Base-by-base conservation (phyloP, 2,888 invertebrate genomes). In the Trisateles emortualis region DNA sequence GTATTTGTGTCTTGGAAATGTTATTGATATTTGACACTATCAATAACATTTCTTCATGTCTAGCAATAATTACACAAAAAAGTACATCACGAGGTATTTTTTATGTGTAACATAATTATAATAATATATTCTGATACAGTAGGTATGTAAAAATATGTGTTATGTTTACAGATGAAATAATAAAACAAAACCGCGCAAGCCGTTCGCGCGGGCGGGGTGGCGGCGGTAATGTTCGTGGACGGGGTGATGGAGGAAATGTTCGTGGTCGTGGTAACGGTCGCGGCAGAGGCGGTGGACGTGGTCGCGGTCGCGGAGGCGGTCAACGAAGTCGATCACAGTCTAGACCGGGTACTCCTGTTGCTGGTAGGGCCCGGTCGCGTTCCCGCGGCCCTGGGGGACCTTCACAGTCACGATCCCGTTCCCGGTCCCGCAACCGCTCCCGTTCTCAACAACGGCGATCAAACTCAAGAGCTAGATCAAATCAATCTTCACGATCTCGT, bases 191-290 rank as follows among this genome's bases (percentile, higher is more conserved):
- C 63, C 86, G 91, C 42, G 80, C 74, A 0, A 88, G 84, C 60
- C 70, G 91, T 69, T 79, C 86, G 54, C 86, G 90, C 43, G 86
- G 87, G 14, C 76, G 88, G 69, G 85, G 88, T 35, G 82, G 84
- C 22, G 66, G 62, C 26, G 66, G 62, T 9, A 65, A 53, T 58
- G n/a, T 60, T 5, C 73, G 74, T 10, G 72, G 73, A 3, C 73
- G 76, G 22, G 64, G 64, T 1, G 60, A 64, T 45, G 74, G 73
- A 16, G 52, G 42, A 3, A 47, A 46, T 41, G 30, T 42, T n/a
- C 63, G 66, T 10, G 63, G 52, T 13, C 55, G 58, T 26, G 61
- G 64, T 1, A 64, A 67, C 38, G 76, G 73, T 3, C 52, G 66
- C 22, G 69, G 67, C 17, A 51, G 72, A 17, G 73, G 68, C 59